Conservation (phyloP, 2,797 vertebrate species). For the Halcyon leucocephala region DNA sequence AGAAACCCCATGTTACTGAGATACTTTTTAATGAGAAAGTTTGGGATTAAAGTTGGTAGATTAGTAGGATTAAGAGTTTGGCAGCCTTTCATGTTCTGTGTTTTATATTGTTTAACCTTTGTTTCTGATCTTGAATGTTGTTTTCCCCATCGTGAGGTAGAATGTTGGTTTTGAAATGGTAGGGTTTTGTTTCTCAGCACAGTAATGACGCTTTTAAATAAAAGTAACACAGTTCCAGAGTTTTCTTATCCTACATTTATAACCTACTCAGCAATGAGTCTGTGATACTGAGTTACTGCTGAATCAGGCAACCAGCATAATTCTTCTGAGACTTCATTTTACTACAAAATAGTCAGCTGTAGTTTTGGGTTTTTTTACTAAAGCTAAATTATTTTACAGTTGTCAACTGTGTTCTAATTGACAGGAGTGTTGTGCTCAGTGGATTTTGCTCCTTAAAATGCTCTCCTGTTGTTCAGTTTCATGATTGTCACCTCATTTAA, state of each 20-base stretch:
- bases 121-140: background rate
- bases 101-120: background rate
- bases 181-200: background rate
- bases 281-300: background rate
- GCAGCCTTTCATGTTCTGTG: background rate
- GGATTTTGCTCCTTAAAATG: background rate
- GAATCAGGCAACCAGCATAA: background rate
- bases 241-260: background rate
- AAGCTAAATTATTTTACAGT: background rate
- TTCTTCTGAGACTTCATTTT: background rate
- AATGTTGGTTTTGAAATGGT: background rate
- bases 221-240: background rate
- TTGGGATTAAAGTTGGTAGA: background rate
- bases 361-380: background rate
- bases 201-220: background rate
- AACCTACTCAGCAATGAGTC: background rate
- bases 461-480: background rate
- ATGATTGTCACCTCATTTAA: conserved; percentile 5
- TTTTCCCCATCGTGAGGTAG: background rate
- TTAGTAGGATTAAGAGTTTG: conserved; percentile 59
- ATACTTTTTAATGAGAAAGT: conserved; percentile 26
- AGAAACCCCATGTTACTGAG: background rate
- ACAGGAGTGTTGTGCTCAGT: background rate
- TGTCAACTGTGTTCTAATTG: background rate
- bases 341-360: background rate